phyloP scores from a whole-genome alignment of 1,140 invertebrate species.

The Ceratitis capitata region DNA sequence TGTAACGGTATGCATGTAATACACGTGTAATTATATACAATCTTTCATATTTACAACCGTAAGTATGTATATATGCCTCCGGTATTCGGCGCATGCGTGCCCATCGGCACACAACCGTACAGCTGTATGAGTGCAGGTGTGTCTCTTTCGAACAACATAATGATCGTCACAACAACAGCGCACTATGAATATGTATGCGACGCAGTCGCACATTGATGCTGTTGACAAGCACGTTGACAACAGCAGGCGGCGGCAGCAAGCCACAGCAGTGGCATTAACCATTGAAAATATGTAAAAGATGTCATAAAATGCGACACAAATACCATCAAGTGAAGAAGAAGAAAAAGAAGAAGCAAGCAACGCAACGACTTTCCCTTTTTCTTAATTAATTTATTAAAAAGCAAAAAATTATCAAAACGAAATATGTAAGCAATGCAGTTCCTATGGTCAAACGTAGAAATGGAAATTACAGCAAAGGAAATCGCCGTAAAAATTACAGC shows the following conservation, averaged over 20 bases:
- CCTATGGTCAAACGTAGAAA: background rate
- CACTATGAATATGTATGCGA: background rate
- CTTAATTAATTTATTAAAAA: conserved; percentile 35
- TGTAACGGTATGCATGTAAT: no score
- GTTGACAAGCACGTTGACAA: conserved; percentile 20
- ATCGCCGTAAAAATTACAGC: background rate
- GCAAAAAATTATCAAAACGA: background rate
- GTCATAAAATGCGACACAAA: conserved; percentile 37
- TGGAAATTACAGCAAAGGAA: background rate
- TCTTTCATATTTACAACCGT: background rate
- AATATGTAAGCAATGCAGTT: background rate
- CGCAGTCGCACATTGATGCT: background rate
- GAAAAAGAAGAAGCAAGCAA: conserved; percentile 52
- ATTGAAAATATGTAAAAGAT: conserved; percentile 32
- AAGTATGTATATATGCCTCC: background rate
- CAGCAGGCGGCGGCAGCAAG: background rate
- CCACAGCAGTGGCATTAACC: background rate
- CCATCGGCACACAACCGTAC: background rate
- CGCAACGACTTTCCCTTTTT: conserved; percentile 38
- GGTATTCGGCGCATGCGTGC: background rate
- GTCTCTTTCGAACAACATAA: background rate
- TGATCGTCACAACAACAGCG: no score
- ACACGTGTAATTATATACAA: background rate
- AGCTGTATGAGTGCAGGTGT: background rate
- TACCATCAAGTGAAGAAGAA: conserved; percentile 49